These are phyloP conservation scores for Ctenodactylus gundi DNA, from an alignment of 2,113 vertebrate species.

Conservation along the genomic window DNA sequence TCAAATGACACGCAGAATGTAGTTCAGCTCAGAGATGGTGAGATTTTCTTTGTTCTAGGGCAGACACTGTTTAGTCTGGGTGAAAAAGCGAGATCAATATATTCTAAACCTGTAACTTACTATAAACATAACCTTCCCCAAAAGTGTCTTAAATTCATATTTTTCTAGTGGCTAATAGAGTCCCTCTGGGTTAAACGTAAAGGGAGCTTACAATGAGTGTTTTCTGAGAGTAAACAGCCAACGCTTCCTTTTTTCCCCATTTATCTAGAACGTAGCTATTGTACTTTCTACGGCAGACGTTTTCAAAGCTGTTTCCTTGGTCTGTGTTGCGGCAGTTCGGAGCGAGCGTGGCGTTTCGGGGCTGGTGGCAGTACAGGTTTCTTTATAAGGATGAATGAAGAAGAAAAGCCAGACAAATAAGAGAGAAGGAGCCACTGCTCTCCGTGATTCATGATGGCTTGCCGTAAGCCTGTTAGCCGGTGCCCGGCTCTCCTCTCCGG, in stretches of 20 bases:
- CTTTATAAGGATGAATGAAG: constrained; percentile 96
- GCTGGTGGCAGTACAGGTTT: constrained; percentile 86
- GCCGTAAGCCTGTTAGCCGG: constrained; percentile 87
- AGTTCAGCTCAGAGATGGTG: background rate
- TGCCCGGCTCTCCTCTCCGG: constrained; percentile 84
- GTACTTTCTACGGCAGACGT: background rate
- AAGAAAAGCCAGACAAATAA: constrained; percentile 93
- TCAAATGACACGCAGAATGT: background rate
- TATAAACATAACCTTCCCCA: constrained; percentile 39
- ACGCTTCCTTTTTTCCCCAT: background rate
- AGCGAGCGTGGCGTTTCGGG: constrained; percentile 43
- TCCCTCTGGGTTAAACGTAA: constrained; percentile 55
- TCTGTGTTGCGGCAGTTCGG: background rate
- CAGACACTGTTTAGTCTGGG: constrained; percentile 26
- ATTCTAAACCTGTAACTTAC: constrained; percentile 63
- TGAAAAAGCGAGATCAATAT: constrained; percentile 60
- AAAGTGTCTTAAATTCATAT: constrained; percentile 59
- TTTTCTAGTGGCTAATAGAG: background rate
- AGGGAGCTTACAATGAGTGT: fast-evolving
- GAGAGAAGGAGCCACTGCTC: constrained; percentile 89
- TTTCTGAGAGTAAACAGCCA: background rate
- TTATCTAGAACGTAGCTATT: background rate
- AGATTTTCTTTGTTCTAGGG: constrained; percentile 49
- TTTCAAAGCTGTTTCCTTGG: background rate
- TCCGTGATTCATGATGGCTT: constrained; percentile 94